Percentiles rank a stretch among this genome's conserved stretches.
Evolutionary conservation across 2,888 invertebrate species (phyloP).

Genomic region (Meiosimyza platycephala): DNA sequence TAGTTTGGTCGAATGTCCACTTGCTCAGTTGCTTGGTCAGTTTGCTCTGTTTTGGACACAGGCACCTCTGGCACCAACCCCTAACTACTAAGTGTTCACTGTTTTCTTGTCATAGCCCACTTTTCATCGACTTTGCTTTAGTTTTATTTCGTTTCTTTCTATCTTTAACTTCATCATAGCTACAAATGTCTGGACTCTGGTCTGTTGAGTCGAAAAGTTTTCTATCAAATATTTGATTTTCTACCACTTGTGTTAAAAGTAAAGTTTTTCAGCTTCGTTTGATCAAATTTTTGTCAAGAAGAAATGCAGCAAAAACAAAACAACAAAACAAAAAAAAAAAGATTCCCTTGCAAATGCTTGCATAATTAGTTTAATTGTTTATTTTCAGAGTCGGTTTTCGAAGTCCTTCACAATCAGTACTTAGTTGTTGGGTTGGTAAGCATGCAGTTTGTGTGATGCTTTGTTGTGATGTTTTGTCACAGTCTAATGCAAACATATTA

Average conservation of each 20-base stretch:
- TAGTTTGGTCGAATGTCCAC: neutral
- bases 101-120: neutral
- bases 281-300: neutral
- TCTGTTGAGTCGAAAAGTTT: conserved; percentile 18
- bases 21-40: neutral
- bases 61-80: too few relatives aligned
- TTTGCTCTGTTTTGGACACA: too few relatives aligned
- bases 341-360: neutral
- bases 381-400: neutral
- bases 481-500: too few relatives aligned
- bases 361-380: conserved; percentile 15
- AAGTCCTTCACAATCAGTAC: too few relatives aligned
- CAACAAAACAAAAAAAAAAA: neutral
- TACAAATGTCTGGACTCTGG: conserved; percentile 25
- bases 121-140: neutral
- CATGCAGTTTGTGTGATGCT: too few relatives aligned
- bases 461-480: too few relatives aligned
- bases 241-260: conserved; percentile 12
- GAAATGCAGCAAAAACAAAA: neutral
- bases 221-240: conserved; percentile 29
- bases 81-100: too few relatives aligned
- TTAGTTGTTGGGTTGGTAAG: too few relatives aligned
- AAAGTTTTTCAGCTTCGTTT: conserved; percentile 17
- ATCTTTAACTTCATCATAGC: neutral
- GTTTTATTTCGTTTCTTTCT: neutral